phyloP scores from a whole-genome alignment of 2,113 vertebrate genomes.

The Zosterops pallidus region DNA sequence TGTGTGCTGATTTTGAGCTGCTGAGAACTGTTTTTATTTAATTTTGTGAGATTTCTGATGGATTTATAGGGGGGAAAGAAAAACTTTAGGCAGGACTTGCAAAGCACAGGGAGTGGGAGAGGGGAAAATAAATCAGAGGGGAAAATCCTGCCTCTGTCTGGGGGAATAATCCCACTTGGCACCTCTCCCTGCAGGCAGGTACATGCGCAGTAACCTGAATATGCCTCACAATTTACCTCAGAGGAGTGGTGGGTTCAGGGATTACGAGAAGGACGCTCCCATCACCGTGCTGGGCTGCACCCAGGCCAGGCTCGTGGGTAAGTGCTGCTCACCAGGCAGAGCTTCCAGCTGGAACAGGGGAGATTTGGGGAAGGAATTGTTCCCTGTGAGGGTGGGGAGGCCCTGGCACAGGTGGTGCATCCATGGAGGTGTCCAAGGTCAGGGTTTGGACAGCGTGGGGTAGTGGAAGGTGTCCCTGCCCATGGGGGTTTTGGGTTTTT shows the following conservation, averaged over 20 bases:
- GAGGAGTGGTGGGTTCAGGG: conserved; percentile 86
- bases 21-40: not conserved
- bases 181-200: conserved; percentile 80
- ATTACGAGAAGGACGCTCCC: conserved; percentile 94
- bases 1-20: not conserved
- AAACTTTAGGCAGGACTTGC: not conserved
- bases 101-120: not conserved
- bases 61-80: accelerated
- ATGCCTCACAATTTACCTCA: conserved; percentile 91
- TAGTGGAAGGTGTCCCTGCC: not conserved
- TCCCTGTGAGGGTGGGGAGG: not conserved
- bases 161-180: not conserved
- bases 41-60: not conserved
- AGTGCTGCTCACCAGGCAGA: not conserved
- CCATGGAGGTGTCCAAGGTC: not conserved
- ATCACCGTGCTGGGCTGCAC: conserved; percentile 96
- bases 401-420: not conserved
- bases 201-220: conserved; percentile 93
- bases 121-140: not conserved
- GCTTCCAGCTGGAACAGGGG: accelerated
- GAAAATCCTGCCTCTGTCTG: not conserved
- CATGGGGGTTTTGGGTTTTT: not conserved
- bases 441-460: not conserved
- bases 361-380: not conserved
- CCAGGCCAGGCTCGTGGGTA: conserved; percentile 90